Percentiles rank a stretch among this genome's conserved stretches.
These are phyloP conservation scores for Ormyrus nitidulus DNA, from an alignment of 2,888 invertebrate genomes.

Conservation along the genomic window DNA sequence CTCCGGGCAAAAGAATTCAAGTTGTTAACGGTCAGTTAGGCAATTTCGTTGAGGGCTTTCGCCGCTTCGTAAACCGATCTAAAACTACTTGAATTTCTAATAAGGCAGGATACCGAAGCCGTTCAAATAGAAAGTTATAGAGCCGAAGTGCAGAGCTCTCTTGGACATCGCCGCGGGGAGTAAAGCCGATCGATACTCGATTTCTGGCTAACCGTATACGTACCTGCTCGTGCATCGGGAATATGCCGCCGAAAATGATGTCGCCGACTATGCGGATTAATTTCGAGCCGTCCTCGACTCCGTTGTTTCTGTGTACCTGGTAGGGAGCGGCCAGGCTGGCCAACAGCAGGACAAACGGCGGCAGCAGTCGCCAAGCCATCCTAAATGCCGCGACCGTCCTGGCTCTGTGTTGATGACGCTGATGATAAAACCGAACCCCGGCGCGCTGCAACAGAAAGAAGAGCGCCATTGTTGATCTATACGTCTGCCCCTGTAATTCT, in stretches of 20 bases:
- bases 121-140: slow-evolving; percentile 24
- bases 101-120: not conserved
- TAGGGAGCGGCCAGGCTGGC: slow-evolving; percentile 59
- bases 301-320: slow-evolving; percentile 63
- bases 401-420: no score
- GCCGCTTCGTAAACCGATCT: not conserved
- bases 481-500: no score
- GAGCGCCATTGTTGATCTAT: no score
- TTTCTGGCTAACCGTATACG: slow-evolving; percentile 2
- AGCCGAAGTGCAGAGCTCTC: not conserved
- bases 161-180: slow-evolving; percentile 5
- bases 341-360: slow-evolving; percentile 2
- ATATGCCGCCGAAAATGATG: slow-evolving; percentile 82
- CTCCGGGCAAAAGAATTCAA: not conserved
- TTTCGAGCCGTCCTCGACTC: slow-evolving; percentile 75
- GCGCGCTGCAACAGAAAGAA: no score
- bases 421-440: no score
- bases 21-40: slow-evolving; percentile 34
- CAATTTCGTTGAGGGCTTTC: slow-evolving; percentile 26
- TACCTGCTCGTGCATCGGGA: slow-evolving; percentile 82
- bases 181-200: slow-evolving; percentile 33
- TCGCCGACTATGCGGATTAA: slow-evolving; percentile 78
- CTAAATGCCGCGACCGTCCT: no score
- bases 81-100: slow-evolving; percentile 44
- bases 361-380: slow-evolving; percentile 31